phyloP scores from a whole-genome alignment of 1,140 invertebrate genomes.

The Protaetia brevitarsis region DNA sequence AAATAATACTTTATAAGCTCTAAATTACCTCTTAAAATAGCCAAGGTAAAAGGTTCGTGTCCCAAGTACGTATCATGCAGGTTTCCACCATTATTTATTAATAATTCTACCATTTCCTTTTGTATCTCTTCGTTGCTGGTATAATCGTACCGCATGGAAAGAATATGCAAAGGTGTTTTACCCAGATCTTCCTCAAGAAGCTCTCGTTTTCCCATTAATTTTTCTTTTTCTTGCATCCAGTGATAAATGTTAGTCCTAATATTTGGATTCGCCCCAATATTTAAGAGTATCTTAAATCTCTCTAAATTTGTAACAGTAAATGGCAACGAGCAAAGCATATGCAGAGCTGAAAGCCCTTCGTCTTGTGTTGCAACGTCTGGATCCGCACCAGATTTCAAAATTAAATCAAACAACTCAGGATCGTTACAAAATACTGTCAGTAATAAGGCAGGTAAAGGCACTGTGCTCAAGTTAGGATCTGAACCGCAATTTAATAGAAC shows the following conservation, averaged over 20 bases:
- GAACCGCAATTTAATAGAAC: conserved; percentile 50
- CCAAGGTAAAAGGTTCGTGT: conserved; percentile 40
- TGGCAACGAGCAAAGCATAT: conserved; percentile 47
- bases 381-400: conserved; percentile 48
- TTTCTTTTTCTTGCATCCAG: conserved; percentile 34
- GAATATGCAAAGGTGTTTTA: conserved; percentile 42
- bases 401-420: conserved; percentile 43
- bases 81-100: conserved; percentile 31
- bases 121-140: conserved; percentile 28
- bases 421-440: conserved; percentile 48
- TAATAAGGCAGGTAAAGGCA: conserved; percentile 50
- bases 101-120: conserved; percentile 24
- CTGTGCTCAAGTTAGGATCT: conserved; percentile 47
- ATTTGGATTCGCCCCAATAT: conserved; percentile 47
- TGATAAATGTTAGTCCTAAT: conserved; percentile 31
- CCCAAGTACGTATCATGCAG: conserved; percentile 37
- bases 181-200: conserved; percentile 27
- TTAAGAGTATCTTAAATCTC: conserved; percentile 46
- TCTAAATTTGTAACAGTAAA: conserved; percentile 44
- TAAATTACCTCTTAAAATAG: conserved; percentile 39
- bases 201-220: conserved; percentile 29
- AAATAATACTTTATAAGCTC: conserved; percentile 33
- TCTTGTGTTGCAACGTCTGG: conserved; percentile 45
- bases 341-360: conserved; percentile 47
- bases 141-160: conserved; percentile 41